These are phyloP conservation scores for Contarinia nasturtii DNA, from an alignment of 1,140 invertebrate species.

Conservation along the genomic window DNA sequence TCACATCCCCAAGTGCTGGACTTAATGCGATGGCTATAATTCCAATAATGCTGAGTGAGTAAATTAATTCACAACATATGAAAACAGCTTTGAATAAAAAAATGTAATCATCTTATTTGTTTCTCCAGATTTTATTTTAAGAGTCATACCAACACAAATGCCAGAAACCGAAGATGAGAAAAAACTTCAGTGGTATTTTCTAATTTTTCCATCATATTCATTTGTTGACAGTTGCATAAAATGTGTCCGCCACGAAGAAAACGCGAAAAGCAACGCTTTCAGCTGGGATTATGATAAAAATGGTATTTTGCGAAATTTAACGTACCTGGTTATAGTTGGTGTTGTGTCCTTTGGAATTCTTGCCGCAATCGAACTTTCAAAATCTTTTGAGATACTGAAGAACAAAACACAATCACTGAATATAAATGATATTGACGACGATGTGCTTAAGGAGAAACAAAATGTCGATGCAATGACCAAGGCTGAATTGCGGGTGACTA, in stretches of 20 bases:
- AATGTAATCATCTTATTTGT: no score
- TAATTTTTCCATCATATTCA: neutral
- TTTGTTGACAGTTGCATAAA: constrained; percentile 30
- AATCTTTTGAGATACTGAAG: neutral
- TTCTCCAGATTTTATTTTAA: no score
- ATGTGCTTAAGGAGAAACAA: constrained; percentile 25
- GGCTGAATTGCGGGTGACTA: constrained; percentile 16
- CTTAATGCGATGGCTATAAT: no score
- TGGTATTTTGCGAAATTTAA: neutral
- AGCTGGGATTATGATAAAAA: neutral
- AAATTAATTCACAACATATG: no score
- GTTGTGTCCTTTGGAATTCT: neutral
- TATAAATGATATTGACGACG: constrained; percentile 20
- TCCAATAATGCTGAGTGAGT: no score
- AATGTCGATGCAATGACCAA: constrained; percentile 16
- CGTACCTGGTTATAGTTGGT: neutral
- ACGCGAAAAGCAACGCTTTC: neutral
- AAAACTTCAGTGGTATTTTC: neutral
- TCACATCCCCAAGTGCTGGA: no score
- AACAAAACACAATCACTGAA: no score
- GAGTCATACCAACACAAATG: no score
- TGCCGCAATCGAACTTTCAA: neutral
- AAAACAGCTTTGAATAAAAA: no score
- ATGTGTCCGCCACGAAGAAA: constrained; percentile 17
- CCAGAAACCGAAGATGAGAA: no score